Conservation (phyloP, 1,140 invertebrate species). For the Nautilus pompilius region DNA sequence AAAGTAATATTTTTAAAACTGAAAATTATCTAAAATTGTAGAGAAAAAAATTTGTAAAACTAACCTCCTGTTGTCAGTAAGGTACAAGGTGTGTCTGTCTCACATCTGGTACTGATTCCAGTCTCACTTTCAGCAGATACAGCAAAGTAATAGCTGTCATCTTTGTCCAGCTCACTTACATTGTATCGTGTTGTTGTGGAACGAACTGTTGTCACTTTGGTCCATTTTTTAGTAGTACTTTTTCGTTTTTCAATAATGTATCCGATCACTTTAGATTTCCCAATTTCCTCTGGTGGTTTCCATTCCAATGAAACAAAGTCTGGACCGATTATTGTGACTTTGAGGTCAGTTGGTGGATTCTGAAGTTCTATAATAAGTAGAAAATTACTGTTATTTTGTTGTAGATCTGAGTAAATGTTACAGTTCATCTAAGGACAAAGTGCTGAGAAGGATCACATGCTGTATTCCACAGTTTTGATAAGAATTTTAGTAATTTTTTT, state of each 20-base stretch:
- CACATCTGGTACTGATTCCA: conserved; percentile 85
- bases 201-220: conserved; percentile 74
- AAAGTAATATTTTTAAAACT: no score
- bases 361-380: no score
- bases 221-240: no score
- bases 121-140: conserved; percentile 98
- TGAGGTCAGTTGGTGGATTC: no score
- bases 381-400: no score
- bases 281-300: conserved; percentile 96
- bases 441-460: no score
- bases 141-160: conserved; percentile 93
- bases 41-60: no score
- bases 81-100: conserved; percentile 73
- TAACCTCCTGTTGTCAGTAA: conserved; percentile 63
- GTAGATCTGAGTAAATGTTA: no score
- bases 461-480: no score
- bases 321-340: conserved; percentile 87
- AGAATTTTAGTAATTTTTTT: no score
- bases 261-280: conserved; percentile 87
- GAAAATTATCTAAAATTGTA: no score
- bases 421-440: no score
- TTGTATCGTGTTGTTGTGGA: conserved; percentile 57
- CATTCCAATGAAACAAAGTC: conserved; percentile 91
- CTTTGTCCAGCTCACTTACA: conserved; percentile 87
- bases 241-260: conserved; percentile 94